A percentile compares a stretch with the other conserved stretches of the same genome.
These are phyloP conservation scores for Nephrotoma appendiculata DNA, from an alignment of 2,888 invertebrate genomes.

Conservation along the genomic window DNA sequence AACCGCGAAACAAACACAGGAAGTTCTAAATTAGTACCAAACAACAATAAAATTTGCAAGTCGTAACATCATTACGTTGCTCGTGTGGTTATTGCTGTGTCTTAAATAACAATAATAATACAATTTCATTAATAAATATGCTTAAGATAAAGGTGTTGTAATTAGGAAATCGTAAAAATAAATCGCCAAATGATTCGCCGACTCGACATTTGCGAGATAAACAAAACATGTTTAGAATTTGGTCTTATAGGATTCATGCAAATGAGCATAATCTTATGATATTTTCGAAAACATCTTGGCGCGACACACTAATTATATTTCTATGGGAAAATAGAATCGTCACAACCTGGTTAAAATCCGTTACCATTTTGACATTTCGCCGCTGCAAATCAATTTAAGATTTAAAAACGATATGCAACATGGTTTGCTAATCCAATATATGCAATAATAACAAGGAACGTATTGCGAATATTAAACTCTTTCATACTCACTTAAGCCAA, in stretches of 20 bases:
- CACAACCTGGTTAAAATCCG: neutral
- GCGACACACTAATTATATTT: no score
- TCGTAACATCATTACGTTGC: neutral
- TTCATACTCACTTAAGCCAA: neutral
- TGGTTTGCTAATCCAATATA: neutral
- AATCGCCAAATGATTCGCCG: neutral
- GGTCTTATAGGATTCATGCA: neutral
- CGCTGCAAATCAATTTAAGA: neutral
- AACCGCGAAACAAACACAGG: neutral
- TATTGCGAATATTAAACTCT: neutral
- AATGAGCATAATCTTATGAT: no score
- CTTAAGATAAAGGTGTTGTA: neutral
- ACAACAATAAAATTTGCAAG: neutral
- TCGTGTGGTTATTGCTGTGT: neutral
- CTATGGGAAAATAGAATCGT: neutral
- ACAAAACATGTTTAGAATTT: neutral
- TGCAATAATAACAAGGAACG: neutral
- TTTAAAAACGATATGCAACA: neutral
- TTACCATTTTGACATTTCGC: neutral
- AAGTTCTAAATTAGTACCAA: neutral
- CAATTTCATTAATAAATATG: neutral
- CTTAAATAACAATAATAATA: neutral
- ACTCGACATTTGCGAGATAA: neutral
- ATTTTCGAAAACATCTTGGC: no score
- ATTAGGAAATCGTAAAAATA: neutral